Conservation (phyloP, 2,113 vertebrate genomes). For the Thinocorus orbignyianus region DNA sequence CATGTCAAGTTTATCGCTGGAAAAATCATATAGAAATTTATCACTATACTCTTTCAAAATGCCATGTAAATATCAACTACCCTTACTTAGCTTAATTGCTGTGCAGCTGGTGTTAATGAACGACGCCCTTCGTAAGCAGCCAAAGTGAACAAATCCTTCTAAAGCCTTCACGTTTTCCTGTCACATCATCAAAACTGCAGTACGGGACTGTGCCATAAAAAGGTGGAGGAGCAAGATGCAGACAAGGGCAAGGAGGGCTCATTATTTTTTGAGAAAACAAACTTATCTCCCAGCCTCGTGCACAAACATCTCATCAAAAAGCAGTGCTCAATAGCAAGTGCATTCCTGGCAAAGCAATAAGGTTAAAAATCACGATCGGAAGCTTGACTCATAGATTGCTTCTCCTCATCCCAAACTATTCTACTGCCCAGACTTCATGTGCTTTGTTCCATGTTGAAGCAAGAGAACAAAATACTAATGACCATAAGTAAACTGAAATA, state of each 20-base stretch:
- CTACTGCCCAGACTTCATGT: background rate
- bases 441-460: background rate
- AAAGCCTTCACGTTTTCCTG: background rate
- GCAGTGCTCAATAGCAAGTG: background rate
- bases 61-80: background rate
- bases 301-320: background rate
- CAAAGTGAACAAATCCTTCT: background rate
- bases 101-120: background rate
- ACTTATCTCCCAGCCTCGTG: background rate
- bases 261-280: background rate
- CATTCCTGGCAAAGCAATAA: background rate
- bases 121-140: background rate
- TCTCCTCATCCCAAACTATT: background rate
- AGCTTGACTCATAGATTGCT: background rate
- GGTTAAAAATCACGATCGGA: background rate
- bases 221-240: background rate
- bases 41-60: background rate
- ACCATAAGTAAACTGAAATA: background rate
- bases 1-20: background rate
- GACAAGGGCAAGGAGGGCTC: accelerated
- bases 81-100: background rate
- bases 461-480: background rate
- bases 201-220: background rate
- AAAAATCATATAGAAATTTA: background rate
- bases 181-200: background rate